Evolutionary conservation across 2,113 vertebrate species (phyloP), one percentile per base, ranked within the genome.

Genomic region (Hydropotes inermis): DNA sequence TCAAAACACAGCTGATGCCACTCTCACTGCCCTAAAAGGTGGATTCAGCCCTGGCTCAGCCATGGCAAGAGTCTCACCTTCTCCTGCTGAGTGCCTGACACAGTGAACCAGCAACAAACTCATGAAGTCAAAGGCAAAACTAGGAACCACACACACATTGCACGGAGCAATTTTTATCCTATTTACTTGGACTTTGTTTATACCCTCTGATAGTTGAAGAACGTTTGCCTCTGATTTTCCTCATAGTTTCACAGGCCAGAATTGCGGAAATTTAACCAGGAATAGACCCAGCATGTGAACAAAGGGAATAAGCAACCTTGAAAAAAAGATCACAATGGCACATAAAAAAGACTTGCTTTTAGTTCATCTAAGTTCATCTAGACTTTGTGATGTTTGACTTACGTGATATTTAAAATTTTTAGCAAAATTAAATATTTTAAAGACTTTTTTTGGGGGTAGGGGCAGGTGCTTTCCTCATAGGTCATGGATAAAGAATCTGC

Each of bases 11-110:
- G 13, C 15, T 89, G n/a, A 21, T 30, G 25, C 1, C 13, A 9
- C 9, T 54, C n/a, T 55, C 23, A 7, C 15, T 30, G 33, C 4
- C 27, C 13, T 2, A 21, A 33, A 33, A 55, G 33, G 27, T 39
- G 8, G 39, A 23, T 25, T 36, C 64, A 17, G 6, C 39, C 61
- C 23, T 90, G 43, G 16, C 55, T 90, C 2, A 33, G 86, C 58
- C 16, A 1, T 1, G 16, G 43, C 47, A 89, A 87, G 58, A 30
- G 45, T 27, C 28, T 50, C 2, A 1, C 43, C 10, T 19, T 92
- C 39, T 89, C 57, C 30, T 15, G 4, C 15, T 4, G 3, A n/a
- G 60, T 5, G 9, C 3, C 16, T 0, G 4, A 4, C n/a, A 28
- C 25, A 9, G n/a, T 4, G 47, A 33, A n/a, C 4, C 15, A 70